Conservation (phyloP, 1,140 invertebrate species). For the Bombus haemorrhoidalis region DNA sequence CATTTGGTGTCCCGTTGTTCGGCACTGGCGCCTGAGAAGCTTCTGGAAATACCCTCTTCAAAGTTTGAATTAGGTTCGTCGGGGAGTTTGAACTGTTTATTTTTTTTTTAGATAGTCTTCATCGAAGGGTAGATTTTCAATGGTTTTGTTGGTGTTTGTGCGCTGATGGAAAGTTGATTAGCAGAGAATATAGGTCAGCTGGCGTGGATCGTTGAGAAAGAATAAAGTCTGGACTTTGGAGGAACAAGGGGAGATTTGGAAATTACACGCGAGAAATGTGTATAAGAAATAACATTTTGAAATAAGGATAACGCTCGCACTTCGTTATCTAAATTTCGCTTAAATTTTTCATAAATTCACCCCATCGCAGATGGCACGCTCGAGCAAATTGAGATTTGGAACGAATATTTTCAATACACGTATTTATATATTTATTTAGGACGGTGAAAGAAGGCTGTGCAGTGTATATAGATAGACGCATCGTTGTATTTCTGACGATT, state of each 20-base stretch:
- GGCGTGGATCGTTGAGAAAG: no score
- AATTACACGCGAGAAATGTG: not conserved
- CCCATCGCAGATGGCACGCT: not conserved
- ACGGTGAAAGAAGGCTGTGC: constrained; percentile 35
- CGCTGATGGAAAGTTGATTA: not conserved
- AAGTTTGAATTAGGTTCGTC: not conserved
- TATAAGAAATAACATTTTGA: not conserved
- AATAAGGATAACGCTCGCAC: not conserved
- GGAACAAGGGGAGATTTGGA: not conserved
- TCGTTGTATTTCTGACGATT: constrained; percentile 51
- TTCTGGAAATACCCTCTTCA: not conserved
- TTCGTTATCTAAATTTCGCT: not conserved
- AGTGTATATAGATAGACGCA: constrained; percentile 13
- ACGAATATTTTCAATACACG: not conserved
- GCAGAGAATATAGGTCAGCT: not conserved
- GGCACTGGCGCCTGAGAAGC: no score
- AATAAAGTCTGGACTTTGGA: no score
- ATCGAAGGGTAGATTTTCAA: not conserved
- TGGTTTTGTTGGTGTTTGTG: accelerated
- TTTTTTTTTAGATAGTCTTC: no score
- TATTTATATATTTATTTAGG: constrained; percentile 46
- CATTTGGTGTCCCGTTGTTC: no score
- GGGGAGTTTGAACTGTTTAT: accelerated
- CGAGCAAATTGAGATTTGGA: not conserved
- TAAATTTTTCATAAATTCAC: constrained; percentile 11